Conservation (phyloP, 2,113 vertebrate species). For the Sterrhoptilus dennistouni region DNA sequence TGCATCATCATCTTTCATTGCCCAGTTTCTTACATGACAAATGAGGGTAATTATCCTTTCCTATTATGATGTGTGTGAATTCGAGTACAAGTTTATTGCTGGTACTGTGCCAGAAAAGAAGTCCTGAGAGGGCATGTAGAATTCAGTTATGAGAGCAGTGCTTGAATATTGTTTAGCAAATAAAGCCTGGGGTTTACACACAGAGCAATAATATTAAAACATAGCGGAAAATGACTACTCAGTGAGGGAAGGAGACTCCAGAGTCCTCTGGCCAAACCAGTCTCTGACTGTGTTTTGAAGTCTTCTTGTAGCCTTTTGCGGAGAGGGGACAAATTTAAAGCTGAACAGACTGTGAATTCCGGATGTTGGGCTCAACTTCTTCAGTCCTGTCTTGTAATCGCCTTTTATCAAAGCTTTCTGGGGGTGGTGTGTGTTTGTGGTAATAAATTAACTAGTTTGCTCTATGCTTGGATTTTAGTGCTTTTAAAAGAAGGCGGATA, state of each 20-base stretch:
- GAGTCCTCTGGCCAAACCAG: background rate
- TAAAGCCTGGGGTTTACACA: background rate
- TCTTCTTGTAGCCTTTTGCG: fast-evolving
- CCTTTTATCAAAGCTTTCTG: background rate
- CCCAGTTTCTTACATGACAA: background rate
- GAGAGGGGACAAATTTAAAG: background rate
- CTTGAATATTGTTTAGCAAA: background rate
- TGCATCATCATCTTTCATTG: background rate
- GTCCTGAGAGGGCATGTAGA: background rate
- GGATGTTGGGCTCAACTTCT: background rate
- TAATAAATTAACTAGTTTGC: background rate
- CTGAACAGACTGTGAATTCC: background rate
- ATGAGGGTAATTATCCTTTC: background rate
- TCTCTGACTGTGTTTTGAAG: background rate
- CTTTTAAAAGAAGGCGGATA: background rate
- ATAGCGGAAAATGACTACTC: background rate
- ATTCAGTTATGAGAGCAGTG: background rate
- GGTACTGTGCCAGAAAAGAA: background rate
- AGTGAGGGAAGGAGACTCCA: background rate
- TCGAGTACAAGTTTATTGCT: background rate
- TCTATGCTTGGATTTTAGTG: background rate
- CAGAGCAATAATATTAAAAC: background rate
- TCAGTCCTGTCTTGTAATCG: background rate
- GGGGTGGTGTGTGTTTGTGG: background rate
- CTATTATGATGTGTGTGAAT: background rate